These are phyloP conservation scores for Holocentrus rufus DNA, from an alignment of 2,797 vertebrate species.

Conservation along the genomic window DNA sequence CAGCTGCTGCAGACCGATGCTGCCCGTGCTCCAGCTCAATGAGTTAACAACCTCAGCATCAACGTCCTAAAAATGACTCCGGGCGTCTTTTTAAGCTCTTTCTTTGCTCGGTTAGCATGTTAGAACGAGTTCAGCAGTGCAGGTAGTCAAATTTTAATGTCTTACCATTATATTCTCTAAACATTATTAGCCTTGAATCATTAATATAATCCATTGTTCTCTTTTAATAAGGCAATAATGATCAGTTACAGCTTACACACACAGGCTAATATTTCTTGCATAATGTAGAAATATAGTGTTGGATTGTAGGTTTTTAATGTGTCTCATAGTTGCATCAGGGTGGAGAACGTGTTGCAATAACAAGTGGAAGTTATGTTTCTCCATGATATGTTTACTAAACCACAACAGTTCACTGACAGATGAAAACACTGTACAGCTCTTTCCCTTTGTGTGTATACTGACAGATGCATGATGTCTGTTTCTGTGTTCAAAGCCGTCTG, in stretches of 20 bases:
- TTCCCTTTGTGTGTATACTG: not conserved
- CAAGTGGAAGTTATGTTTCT: not conserved
- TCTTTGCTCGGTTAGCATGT: conserved; percentile 45
- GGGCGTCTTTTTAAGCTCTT: conserved; percentile 41
- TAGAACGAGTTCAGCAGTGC: conserved; percentile 36
- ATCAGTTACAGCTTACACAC: conserved; percentile 25
- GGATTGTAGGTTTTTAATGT: not conserved
- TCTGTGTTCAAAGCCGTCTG: not conserved
- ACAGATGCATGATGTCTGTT: not conserved
- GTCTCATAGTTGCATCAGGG: not conserved
- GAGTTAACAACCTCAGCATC: conserved; percentile 30
- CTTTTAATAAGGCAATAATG: conserved; percentile 61
- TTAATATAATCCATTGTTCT: conserved; percentile 55
- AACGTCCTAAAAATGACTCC: conserved; percentile 29
- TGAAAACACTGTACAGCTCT: not conserved
- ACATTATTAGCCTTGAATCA: conserved; percentile 51
- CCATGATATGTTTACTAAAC: not conserved
- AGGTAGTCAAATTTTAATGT: conserved; percentile 56
- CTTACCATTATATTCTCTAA: conserved; percentile 51
- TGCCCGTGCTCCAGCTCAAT: conserved; percentile 1
- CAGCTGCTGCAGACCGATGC: not conserved
- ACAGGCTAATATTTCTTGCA: conserved; percentile 11
- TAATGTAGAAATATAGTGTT: conserved; percentile 25
- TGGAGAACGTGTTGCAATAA: not conserved
- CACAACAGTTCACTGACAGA: not conserved